Conservation (phyloP, 2,113 vertebrate species). For the Siniperca chuatsi region DNA sequence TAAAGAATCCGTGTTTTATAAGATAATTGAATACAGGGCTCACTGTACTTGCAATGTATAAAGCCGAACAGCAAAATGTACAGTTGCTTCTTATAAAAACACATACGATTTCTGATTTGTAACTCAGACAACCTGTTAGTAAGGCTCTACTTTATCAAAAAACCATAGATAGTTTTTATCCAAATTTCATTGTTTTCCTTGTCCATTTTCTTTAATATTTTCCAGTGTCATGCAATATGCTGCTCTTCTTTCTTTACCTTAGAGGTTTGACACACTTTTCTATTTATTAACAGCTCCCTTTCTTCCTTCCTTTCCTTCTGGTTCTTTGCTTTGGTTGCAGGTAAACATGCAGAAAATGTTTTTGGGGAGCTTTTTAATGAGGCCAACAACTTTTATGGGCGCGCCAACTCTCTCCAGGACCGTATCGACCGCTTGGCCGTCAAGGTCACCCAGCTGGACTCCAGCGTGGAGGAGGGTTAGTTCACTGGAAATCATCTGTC, state of each 20-base stretch:
- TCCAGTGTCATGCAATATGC: neutral
- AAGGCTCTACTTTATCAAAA: neutral
- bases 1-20: neutral
- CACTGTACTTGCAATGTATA: neutral
- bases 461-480: conserved; percentile 94
- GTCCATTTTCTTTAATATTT: neutral
- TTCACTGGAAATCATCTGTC: conserved; percentile 29
- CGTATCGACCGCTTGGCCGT: conserved; percentile 93
- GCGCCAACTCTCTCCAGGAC: conserved; percentile 96
- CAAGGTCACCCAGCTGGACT: conserved; percentile 91
- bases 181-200: neutral
- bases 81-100: neutral
- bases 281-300: neutral
- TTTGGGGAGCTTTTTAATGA: conserved; percentile 97
- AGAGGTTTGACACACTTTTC: neutral
- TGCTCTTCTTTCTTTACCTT: neutral
- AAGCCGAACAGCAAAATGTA: neutral
- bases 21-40: neutral
- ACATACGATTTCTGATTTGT: neutral
- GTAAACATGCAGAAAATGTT: conserved; percentile 97
- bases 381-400: conserved; percentile 94
- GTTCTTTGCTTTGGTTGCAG: conserved; percentile 74
- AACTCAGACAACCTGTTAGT: too few species aligned
- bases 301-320: neutral
- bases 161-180: neutral